Evolutionary conservation across 2,113 vertebrate species (phyloP).

Genomic region (Bos javanicus): DNA sequence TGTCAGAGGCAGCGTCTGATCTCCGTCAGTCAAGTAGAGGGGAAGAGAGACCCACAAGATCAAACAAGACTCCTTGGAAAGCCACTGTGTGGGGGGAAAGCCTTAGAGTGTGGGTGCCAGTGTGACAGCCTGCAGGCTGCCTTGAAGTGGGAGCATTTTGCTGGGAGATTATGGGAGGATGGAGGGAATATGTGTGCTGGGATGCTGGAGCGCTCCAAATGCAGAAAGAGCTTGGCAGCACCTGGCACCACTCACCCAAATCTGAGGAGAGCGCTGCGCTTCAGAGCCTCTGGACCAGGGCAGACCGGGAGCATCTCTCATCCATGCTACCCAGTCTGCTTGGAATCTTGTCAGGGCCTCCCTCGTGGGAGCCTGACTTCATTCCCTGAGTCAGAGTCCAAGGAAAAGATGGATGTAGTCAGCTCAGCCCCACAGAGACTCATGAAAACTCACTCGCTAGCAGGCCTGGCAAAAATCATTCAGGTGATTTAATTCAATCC

Average conservation of each 20-base stretch:
- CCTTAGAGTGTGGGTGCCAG: accelerated
- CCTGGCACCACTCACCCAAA: accelerated
- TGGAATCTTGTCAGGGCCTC: not conserved
- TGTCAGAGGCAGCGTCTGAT: not conserved
- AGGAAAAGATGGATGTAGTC: not conserved
- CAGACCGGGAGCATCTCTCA: accelerated
- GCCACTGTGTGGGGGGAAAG: accelerated
- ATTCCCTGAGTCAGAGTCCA: not conserved
- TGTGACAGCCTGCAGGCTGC: not conserved
- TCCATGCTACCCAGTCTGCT: accelerated
- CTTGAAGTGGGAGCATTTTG: not conserved
- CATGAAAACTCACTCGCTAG: not conserved
- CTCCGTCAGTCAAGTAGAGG: not conserved
- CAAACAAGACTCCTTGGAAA: constrained; percentile 9
- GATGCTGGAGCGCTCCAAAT: not conserved
- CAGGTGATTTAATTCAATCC: constrained; percentile 5
- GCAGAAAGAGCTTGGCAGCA: not conserved
- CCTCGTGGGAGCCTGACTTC: not conserved
- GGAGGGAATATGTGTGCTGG: no score
- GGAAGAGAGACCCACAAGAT: not conserved
- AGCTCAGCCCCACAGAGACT: not conserved
- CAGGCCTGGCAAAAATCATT: not conserved
- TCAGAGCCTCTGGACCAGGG: not conserved
- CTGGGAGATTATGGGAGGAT: not conserved
- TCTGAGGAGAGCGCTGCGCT: not conserved